Percentiles rank a stretch among this genome's conserved stretches.
phyloP scores from a whole-genome alignment of 2,888 invertebrate species.

The Amorpha juglandis region DNA sequence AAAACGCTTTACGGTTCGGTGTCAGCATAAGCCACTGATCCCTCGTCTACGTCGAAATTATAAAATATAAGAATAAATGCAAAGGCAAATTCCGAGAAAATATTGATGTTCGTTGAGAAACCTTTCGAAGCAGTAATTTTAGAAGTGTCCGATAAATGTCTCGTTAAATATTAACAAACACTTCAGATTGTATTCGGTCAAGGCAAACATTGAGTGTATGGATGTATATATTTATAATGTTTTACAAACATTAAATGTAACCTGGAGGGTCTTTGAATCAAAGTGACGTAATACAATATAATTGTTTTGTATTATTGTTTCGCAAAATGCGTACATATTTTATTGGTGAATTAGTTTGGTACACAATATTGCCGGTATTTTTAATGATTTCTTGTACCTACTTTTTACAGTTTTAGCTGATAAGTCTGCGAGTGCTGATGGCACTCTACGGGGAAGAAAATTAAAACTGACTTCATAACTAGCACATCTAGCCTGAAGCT shows the following conservation, averaged over 20 bases:
- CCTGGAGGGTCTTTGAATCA: too few relatives aligned
- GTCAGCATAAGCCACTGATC: slow-evolving; percentile 46
- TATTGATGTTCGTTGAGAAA: not conserved
- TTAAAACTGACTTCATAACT: not conserved
- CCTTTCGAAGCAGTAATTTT: not conserved
- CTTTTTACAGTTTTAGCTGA: not conserved
- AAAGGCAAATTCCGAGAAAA: not conserved
- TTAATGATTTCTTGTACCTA: too few relatives aligned
- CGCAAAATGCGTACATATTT: too few relatives aligned
- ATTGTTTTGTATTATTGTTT: too few relatives aligned
- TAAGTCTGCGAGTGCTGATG: not conserved
- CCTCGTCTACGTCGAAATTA: slow-evolving; percentile 32
- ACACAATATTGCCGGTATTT: too few relatives aligned
- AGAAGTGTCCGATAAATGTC: not conserved
- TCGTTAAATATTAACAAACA: slow-evolving; percentile 1
- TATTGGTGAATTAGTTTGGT: too few relatives aligned
- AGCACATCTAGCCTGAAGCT: not conserved
- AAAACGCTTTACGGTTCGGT: slow-evolving; percentile 45
- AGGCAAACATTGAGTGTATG: too few relatives aligned
- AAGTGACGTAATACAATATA: too few relatives aligned
- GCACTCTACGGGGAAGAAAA: not conserved
- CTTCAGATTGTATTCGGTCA: not conserved
- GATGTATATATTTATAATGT: too few relatives aligned
- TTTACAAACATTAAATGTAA: too few relatives aligned
- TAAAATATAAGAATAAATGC: not conserved